Evolutionary conservation across 1,140 invertebrate species (phyloP).

Genomic region (Planococcus citri): DNA sequence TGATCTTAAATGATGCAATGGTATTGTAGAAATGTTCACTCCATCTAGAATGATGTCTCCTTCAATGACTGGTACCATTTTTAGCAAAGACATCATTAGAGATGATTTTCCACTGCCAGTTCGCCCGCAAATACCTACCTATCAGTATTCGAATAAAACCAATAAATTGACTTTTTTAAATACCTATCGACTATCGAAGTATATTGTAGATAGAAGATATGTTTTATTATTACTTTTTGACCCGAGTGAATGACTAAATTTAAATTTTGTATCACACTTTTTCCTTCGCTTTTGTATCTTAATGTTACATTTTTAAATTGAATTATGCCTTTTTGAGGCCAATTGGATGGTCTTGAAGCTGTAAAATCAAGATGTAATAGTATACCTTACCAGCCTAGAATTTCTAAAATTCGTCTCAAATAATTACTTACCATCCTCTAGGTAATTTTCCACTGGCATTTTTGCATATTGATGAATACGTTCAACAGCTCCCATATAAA

Average conservation of each 20-base stretch:
- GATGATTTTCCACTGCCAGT: constrained; percentile 72
- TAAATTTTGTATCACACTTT: not conserved
- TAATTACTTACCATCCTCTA: constrained; percentile 23
- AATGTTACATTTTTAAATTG: constrained; percentile 11
- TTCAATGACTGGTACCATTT: constrained; percentile 45
- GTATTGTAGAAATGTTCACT: constrained; percentile 48
- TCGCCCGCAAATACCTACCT: constrained; percentile 66
- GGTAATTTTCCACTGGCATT: constrained; percentile 43
- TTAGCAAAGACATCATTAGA: constrained; percentile 52
- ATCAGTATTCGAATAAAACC: constrained; percentile 22
- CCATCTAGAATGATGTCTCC: constrained; percentile 59
- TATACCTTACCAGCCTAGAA: no score
- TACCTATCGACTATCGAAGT: not conserved
- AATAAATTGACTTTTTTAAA: constrained; percentile 19
- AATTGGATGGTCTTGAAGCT: not conserved
- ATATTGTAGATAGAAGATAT: not conserved
- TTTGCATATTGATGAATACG: constrained; percentile 49
- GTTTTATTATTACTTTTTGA: constrained; percentile 10
- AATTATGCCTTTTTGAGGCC: not conserved
- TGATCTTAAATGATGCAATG: constrained; percentile 52
- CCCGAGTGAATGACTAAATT: not conserved
- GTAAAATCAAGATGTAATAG: not conserved
- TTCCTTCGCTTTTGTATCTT: not conserved
- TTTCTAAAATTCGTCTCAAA: not conserved
- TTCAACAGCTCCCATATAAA: constrained; percentile 64